phyloP scores from a whole-genome alignment of 2,888 invertebrate species.

The Protophormia terraenovae region DNA sequence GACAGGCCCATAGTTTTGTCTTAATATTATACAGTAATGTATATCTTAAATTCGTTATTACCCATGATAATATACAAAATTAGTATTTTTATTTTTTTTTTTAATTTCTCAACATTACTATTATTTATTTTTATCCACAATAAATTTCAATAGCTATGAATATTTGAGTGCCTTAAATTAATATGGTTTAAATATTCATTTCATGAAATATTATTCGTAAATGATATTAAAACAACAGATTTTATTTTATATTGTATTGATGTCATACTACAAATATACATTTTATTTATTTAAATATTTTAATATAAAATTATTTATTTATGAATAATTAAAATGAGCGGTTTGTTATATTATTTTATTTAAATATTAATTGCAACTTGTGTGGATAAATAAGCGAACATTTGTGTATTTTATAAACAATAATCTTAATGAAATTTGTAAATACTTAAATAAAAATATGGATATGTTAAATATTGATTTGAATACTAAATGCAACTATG shows the following conservation, averaged over 20 bases:
- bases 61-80: too few relatives aligned
- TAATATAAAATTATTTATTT: slow-evolving; percentile 53
- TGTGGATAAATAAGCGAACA: slow-evolving; percentile 21
- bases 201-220: slow-evolving; percentile 22
- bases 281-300: slow-evolving; percentile 25
- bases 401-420: slow-evolving; percentile 8
- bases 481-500: too few relatives aligned
- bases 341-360: slow-evolving; percentile 35
- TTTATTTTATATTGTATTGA: slow-evolving; percentile 7
- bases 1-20: too few relatives aligned
- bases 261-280: not conserved
- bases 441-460: slow-evolving; percentile 13
- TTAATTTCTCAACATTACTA: too few relatives aligned
- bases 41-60: too few relatives aligned
- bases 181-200: slow-evolving; percentile 59
- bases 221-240: slow-evolving; percentile 48
- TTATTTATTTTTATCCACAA: not conserved
- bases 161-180: slow-evolving; percentile 55
- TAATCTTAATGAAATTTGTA: slow-evolving; percentile 9
- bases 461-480: not conserved
- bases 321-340: slow-evolving; percentile 42
- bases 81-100: too few relatives aligned
- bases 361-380: slow-evolving; percentile 58
- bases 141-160: slow-evolving; percentile 35
- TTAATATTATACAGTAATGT: too few relatives aligned